Base-by-base conservation (phyloP, 1,140 invertebrate genomes). In the Drosophila obscura region DNA sequence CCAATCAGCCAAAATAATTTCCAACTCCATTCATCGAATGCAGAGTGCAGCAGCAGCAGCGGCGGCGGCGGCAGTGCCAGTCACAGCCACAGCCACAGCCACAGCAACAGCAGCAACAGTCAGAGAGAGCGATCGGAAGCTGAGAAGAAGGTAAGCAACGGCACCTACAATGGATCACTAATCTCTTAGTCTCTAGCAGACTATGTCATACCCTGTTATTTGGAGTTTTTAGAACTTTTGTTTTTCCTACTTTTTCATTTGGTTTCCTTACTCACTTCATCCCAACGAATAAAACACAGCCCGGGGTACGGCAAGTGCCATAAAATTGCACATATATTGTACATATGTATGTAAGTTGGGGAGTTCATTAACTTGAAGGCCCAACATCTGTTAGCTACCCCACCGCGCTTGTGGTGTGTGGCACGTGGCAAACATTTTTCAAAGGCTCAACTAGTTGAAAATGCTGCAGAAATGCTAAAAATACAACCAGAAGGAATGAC, bases 291-390 rank as follows among this genome's bases (percentile, higher is more conserved):
- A 1, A 1, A 3, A 28, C 26, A 28, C 26, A 28, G 1, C 26
- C 7, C 6, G 6, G 8, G 31, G 31, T 35, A 9, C 3, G 9
- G 31, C 31, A 9, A 35, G 31, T 35, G 31, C 31, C 31, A 9
- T 9, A 35, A 8, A 8, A 9, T 2, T 8, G 22, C 43, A 15
- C n/a, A 22, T 39, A 24, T 13, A 24, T n/a, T n/a, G n/a, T n/a
- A n/a, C n/a, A 46, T 45, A 16, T 52, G 5, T 39, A 19, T 35
- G 24, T 15, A 24, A 53, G 31, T 66, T 59, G 19, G 45, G 51
- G 53, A 80, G 81, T 85, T 85, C 81, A 85, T 85, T 85, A 78
- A 87, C 81, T 75, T 39, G 48, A 7, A 28, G 28, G 35, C 24
- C n/a, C 39, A 53, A 62, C 73, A 77, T 69, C 64, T 77, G 74